These are phyloP conservation scores for Ficedula albicollis DNA, from an alignment of 2,797 vertebrate species.

Conservation along the genomic window DNA sequence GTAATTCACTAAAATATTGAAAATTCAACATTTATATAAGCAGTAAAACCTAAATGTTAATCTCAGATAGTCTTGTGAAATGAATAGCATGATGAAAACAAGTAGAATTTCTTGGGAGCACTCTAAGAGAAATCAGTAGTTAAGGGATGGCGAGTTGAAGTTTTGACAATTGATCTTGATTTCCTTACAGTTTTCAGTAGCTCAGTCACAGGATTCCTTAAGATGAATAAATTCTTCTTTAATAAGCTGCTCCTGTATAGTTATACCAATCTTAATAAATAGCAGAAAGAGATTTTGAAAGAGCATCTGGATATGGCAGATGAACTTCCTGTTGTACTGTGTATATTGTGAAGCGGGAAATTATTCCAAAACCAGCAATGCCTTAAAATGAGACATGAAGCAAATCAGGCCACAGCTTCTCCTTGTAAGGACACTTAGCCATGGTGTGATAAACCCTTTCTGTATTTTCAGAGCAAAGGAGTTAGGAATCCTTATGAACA, in stretches of 20 bases:
- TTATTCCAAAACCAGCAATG: not conserved
- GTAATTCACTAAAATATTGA: not conserved
- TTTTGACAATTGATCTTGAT: not conserved
- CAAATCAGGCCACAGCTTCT: constrained; percentile 44
- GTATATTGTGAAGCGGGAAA: not conserved
- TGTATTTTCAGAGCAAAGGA: constrained; percentile 48
- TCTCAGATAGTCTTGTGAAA: not conserved
- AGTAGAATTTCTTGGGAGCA: not conserved
- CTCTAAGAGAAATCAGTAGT: not conserved
- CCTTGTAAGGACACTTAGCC: not conserved
- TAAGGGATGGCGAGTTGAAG: not conserved
- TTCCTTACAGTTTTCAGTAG: not conserved
- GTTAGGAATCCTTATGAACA: not conserved
- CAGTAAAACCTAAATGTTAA: not conserved
- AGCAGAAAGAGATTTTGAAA: not conserved
- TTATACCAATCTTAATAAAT: not conserved
- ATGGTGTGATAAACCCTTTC: not conserved
- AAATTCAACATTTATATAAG: not conserved
- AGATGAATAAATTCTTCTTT: not conserved
- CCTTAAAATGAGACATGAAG: not conserved
- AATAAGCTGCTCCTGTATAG: not conserved
- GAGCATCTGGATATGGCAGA: not conserved
- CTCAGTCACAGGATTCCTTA: not conserved
- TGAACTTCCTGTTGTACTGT: not conserved
- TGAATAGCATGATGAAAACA: not conserved